phyloP scores from a whole-genome alignment of 2,888 invertebrate genomes.

The Anticlea derivata region DNA sequence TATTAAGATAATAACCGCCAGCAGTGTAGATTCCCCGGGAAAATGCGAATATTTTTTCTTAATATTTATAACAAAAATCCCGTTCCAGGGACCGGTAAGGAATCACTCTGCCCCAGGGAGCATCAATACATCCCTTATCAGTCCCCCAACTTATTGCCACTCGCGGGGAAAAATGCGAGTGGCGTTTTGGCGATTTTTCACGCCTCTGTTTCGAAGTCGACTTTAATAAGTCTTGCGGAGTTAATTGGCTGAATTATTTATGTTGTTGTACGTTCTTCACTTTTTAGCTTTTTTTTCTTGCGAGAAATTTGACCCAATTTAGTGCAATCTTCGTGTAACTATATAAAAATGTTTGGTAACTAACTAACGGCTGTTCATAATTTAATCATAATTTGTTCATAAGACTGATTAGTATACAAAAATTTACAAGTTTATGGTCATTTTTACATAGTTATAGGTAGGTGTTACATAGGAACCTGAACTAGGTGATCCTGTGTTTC shows the following conservation, averaged over 20 bases:
- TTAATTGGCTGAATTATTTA: slow-evolving; percentile 35
- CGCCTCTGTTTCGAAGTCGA: slow-evolving; percentile 30
- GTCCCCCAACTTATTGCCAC: slow-evolving; percentile 31
- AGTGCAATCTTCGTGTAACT: background rate
- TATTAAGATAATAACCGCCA: background rate
- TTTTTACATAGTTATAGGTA: too few relatives aligned
- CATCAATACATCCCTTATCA: slow-evolving; percentile 57
- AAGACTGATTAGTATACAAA: too few relatives aligned
- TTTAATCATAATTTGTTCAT: too few relatives aligned
- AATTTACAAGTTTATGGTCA: too few relatives aligned
- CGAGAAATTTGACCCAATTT: slow-evolving; percentile 14
- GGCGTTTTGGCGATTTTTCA: slow-evolving; percentile 39
- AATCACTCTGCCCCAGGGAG: slow-evolving; percentile 50
- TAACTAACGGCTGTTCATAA: too few relatives aligned
- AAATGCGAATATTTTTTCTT: slow-evolving; percentile 10
- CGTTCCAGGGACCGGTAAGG: slow-evolving; percentile 37
- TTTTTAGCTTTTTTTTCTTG: slow-evolving; percentile 11
- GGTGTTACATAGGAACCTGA: too few relatives aligned
- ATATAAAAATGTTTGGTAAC: background rate
- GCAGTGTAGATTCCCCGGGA: background rate
- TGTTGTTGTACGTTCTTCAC: slow-evolving; percentile 20
- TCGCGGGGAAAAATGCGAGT: slow-evolving; percentile 37
- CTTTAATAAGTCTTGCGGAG: slow-evolving; percentile 37
- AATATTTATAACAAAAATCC: slow-evolving; percentile 50
- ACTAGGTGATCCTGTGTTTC: too few relatives aligned